A percentile compares a stretch with the other conserved stretches of the same genome.
These are phyloP conservation scores for Adela reaumurella DNA, from an alignment of 2,888 invertebrate genomes.

Conservation along the genomic window DNA sequence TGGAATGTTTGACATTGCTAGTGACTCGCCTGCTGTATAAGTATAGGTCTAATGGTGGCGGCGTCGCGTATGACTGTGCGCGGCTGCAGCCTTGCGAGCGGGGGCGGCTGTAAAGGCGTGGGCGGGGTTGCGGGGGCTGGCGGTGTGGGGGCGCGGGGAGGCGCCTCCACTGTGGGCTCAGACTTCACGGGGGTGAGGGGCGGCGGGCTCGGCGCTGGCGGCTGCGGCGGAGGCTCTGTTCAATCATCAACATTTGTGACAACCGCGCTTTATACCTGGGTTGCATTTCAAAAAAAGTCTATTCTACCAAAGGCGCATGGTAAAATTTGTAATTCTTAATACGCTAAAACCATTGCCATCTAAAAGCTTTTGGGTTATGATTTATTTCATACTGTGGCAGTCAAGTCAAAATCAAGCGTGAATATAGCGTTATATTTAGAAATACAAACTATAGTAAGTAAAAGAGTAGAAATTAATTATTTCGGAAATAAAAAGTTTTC, in stretches of 20 bases:
- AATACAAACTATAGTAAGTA: too few relatives aligned
- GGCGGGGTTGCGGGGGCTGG: background rate
- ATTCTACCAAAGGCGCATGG: constrained; percentile 3
- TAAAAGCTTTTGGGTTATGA: too few relatives aligned
- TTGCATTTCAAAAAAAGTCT: too few relatives aligned
- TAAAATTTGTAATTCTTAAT: background rate
- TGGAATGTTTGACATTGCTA: background rate
- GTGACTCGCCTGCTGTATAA: constrained; percentile 18
- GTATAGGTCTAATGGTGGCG: constrained; percentile 16
- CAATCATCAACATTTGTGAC: background rate
- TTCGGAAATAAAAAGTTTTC: too few relatives aligned
- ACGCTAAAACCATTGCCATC: too few relatives aligned
- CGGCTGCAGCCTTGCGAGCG: background rate
- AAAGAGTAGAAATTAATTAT: too few relatives aligned
- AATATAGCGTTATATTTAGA: too few relatives aligned
- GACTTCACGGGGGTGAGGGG: background rate
- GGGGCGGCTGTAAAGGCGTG: background rate
- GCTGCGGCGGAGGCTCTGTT: constrained; percentile 1
- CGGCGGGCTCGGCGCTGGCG: constrained; percentile 9
- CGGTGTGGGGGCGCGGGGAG: background rate
- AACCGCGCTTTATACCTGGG: too few relatives aligned
- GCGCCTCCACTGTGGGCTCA: background rate
- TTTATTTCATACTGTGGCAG: too few relatives aligned
- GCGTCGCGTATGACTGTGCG: constrained; percentile 7
- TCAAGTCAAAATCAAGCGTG: too few relatives aligned